phyloP scores from a whole-genome alignment of 2,888 invertebrate species.

The Euspilapteryx auroguttella region DNA sequence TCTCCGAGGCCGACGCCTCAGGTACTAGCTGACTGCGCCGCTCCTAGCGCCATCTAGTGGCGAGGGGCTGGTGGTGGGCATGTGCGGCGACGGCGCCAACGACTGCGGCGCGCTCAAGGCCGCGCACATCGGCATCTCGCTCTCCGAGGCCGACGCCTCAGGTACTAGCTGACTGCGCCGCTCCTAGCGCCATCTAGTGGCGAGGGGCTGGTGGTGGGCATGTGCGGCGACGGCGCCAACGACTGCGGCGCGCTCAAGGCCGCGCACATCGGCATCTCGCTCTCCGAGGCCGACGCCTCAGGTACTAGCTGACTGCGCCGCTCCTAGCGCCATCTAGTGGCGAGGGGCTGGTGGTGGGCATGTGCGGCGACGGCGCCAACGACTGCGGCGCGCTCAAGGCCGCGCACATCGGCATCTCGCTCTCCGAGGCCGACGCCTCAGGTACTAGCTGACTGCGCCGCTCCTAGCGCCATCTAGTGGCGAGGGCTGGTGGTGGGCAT shows the following conservation, averaged over 20 bases:
- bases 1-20: slow-evolving; percentile 79
- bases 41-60: slow-evolving; percentile 71
- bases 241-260: slow-evolving; percentile 89
- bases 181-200: slow-evolving; percentile 71
- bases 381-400: slow-evolving; percentile 89
- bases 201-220: slow-evolving; percentile 69
- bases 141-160: slow-evolving; percentile 79
- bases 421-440: slow-evolving; percentile 79
- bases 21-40: slow-evolving; percentile 72
- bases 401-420: slow-evolving; percentile 85
- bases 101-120: slow-evolving; percentile 89
- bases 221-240: slow-evolving; percentile 79
- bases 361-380: slow-evolving; percentile 79
- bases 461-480: too few relatives aligned
- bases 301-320: slow-evolving; percentile 72
- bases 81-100: slow-evolving; percentile 79
- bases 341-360: slow-evolving; percentile 69
- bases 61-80: slow-evolving; percentile 69
- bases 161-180: slow-evolving; percentile 72
- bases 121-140: slow-evolving; percentile 85
- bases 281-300: slow-evolving; percentile 79
- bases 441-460: too few relatives aligned
- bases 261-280: slow-evolving; percentile 85
- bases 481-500: too few relatives aligned
- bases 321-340: slow-evolving; percentile 71